A percentile compares a stretch with the other conserved stretches of the same genome.
These are phyloP conservation scores for Galemys pyrenaicus DNA, from an alignment of 2,113 vertebrate species.

Conservation along the genomic window DNA sequence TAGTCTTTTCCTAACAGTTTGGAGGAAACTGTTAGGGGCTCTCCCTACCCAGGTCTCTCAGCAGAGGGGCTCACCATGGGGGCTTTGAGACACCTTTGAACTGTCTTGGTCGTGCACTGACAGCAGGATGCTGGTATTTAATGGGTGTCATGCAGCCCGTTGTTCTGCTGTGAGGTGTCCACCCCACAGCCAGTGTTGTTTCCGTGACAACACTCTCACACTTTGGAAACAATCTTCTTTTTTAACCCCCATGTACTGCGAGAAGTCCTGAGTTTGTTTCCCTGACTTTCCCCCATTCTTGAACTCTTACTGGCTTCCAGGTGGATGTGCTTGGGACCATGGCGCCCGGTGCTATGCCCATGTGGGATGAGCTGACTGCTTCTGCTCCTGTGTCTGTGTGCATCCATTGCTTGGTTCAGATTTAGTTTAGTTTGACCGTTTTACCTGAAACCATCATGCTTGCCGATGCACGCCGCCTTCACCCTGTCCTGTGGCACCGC, in stretches of 20 bases:
- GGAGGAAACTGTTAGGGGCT: neutral
- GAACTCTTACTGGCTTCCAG: neutral
- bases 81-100: neutral
- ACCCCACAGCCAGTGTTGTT: rapidly evolving
- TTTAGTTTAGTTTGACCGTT: neutral
- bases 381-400: neutral
- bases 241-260: neutral
- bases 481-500: rapidly evolving
- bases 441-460: rapidly evolving
- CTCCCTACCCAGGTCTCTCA: neutral
- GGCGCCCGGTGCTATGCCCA: neutral
- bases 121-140: neutral
- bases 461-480: neutral
- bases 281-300: neutral
- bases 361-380: neutral
- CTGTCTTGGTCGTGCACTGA: neutral
- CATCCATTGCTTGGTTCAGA: neutral
- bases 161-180: neutral
- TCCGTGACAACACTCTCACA: rapidly evolving
- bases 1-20: neutral
- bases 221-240: neutral
- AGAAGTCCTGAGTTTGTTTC: neutral
- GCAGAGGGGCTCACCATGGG: neutral
- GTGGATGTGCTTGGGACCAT: neutral
- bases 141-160: neutral